Percentiles rank a stretch among this genome's conserved stretches.
These are phyloP conservation scores for Caenorhabditis sp. DNA, from an alignment of 2,888 invertebrate species.

Conservation along the genomic window DNA sequence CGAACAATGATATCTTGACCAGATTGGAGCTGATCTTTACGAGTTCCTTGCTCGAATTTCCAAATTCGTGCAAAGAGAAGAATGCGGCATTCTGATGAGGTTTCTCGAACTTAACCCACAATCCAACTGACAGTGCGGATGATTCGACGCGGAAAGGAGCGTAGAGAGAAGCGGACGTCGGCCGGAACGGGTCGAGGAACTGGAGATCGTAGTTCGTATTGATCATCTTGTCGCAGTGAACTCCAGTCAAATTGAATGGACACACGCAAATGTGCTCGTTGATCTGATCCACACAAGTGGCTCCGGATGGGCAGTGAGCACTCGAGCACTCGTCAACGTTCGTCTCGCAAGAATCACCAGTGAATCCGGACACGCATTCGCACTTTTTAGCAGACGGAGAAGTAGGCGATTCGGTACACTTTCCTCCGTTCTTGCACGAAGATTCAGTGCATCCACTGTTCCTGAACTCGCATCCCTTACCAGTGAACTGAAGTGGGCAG, in stretches of 20 bases:
- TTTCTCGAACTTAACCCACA: slow-evolving; percentile 96
- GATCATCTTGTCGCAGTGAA: slow-evolving; percentile 93
- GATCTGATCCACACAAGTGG: slow-evolving; percentile 77
- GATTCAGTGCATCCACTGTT: slow-evolving; percentile 68
- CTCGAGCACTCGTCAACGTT: slow-evolving; percentile 78
- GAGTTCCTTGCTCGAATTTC: slow-evolving; percentile 7
- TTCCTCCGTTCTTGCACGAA: slow-evolving; percentile 75
- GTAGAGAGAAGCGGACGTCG: slow-evolving; percentile 92
- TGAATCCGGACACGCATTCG: slow-evolving; percentile 85
- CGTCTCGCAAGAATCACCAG: slow-evolving; percentile 74
- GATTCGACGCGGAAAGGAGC: slow-evolving; percentile 86
- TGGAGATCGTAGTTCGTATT: slow-evolving; percentile 97
- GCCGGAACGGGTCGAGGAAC: slow-evolving; percentile 89
- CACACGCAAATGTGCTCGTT: slow-evolving; percentile 95
- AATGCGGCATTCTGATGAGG: slow-evolving; percentile 87
- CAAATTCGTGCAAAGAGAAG: slow-evolving; percentile 84
- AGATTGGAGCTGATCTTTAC: slow-evolving; percentile 29
- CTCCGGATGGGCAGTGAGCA: slow-evolving; percentile 73
- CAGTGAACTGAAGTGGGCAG: slow-evolving; percentile 83
- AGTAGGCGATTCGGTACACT: slow-evolving; percentile 70
- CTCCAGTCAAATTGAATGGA: slow-evolving; percentile 95
- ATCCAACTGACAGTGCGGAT: slow-evolving; percentile 88
- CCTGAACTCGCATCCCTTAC: slow-evolving; percentile 66
- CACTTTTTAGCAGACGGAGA: slow-evolving; percentile 86
- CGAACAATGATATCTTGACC: slow-evolving; percentile 46